A percentile compares a stretch with the other conserved stretches of the same genome.
Conservation (phyloP, 2,113 vertebrate genomes). For the Laticauda colubrina region DNA sequence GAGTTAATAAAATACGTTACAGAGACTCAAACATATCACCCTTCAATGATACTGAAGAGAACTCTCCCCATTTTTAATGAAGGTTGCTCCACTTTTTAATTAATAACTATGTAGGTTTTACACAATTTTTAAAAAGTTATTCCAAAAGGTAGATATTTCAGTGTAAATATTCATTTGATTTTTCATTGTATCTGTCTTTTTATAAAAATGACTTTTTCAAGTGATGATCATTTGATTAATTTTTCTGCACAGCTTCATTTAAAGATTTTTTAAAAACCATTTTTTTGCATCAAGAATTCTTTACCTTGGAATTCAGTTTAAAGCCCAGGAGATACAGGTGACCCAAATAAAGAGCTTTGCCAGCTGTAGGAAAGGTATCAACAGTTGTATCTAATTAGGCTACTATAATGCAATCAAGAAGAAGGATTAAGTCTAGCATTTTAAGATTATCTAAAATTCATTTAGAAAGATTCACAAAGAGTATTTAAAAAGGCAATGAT, state of each 20-base stretch:
- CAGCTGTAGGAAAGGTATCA: slow-evolving; percentile 5
- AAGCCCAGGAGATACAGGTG: not conserved
- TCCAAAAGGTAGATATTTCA: slow-evolving; percentile 45
- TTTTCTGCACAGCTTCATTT: slow-evolving; percentile 24
- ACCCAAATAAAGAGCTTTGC: slow-evolving; percentile 15
- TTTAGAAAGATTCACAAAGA: slow-evolving; percentile 49
- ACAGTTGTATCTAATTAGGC: slow-evolving; percentile 27
- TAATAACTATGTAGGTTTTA: not conserved
- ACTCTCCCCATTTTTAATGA: not conserved
- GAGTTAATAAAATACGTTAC: not conserved
- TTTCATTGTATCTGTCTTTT: slow-evolving; percentile 38
- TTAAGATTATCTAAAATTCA: slow-evolving; percentile 53
- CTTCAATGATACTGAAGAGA: not conserved
- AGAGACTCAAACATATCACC: not conserved
- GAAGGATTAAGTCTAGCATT: slow-evolving; percentile 54
- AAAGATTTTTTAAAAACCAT: not conserved
- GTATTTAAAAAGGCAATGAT: slow-evolving; percentile 49
- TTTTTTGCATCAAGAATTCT: not conserved
- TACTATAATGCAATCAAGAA: slow-evolving; percentile 50
- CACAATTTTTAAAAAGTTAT: slow-evolving; percentile 27
- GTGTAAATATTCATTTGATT: slow-evolving; percentile 26
- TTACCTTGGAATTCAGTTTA: not conserved
- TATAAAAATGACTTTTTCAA: not conserved
- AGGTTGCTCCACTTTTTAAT: not conserved
- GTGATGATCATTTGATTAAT: not conserved